Evolutionary conservation across 2,888 invertebrate genomes (phyloP), one percentile per base, ranked within the genome.

Genomic region (Augochlorella aurata): DNA sequence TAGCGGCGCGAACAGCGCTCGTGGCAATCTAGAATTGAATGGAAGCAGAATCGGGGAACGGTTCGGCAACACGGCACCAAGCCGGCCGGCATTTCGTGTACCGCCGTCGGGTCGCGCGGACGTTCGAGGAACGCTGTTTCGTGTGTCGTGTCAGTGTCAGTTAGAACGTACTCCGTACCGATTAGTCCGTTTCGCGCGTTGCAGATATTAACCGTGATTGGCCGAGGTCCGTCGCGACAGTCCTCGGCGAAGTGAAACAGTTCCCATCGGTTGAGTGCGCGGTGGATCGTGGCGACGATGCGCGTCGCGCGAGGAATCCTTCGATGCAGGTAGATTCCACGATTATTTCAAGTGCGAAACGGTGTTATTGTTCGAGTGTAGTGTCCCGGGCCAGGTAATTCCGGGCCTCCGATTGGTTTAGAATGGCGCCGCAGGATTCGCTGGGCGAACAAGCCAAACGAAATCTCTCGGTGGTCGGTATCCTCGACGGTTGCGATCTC

Each of bases 61-160:
- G 84, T 83, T 87, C 82, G 83, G 65, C 77, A 77, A 77, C 78
- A 79, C 66, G 84, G 66, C 82, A 83, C 80, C 83, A 81, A 79
- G 85, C 90, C 91, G 89, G 89, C 90, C 90, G 91, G 92, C 92
- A 93, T 90, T 93, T 90, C 87, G 92, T 91, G 92, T 89, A 90
- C 90, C 89, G 89, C 90, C 91, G 92, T 89, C 92, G 92, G 86
- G 90, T 87, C 90, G 92, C 82, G 84, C 89, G 89, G 86, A 82
- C 83, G 84, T 84, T 80, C 38, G 69, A 52, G 72, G 52, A n/a
- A 14, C 63, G 74, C 38, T 8, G 61, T 54, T 61, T 68, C 74
- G 71, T 24, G 47, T 58, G 47, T 75, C 16, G 44, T 29, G 50
- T 69, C 54, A 12, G 44, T 65, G 16, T 38, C 68, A 66, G 24